Evolutionary conservation across 2,888 invertebrate species (phyloP).

Genomic region (Syrphus vitripennis): DNA sequence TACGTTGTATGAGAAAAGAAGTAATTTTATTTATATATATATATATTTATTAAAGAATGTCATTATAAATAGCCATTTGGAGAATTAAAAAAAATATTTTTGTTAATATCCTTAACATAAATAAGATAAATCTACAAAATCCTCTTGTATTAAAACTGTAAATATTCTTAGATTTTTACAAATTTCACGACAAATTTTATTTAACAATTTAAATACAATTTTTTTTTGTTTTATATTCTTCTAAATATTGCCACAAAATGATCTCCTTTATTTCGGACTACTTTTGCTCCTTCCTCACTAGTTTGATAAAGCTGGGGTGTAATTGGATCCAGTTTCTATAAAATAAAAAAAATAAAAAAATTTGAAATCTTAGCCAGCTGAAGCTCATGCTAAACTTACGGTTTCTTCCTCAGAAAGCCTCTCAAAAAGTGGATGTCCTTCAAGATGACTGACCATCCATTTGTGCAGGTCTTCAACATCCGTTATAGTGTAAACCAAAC

Average conservation of each 20-base stretch:
- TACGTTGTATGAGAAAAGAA: too few species aligned
- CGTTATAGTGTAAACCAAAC: conserved; percentile 96
- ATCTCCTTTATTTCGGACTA: conserved; percentile 95
- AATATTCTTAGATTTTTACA: not conserved
- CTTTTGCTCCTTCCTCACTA: conserved; percentile 99
- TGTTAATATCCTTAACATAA: too few species aligned
- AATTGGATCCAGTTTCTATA: conserved; percentile 89
- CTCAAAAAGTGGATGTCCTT: conserved; percentile 94
- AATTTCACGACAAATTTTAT: not conserved
- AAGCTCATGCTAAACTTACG: conserved; percentile 82
- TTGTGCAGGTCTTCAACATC: conserved; percentile 98
- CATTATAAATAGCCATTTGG: too few species aligned
- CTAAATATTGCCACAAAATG: conserved; percentile 96
- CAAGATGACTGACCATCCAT: conserved; percentile 98
- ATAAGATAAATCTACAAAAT: too few species aligned
- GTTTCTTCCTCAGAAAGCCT: conserved; percentile 88
- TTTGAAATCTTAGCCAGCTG: not conserved
- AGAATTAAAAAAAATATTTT: too few species aligned
- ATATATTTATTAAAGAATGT: too few species aligned
- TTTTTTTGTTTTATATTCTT: conserved; percentile 81
- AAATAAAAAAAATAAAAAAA: conserved; percentile 7
- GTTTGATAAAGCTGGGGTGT: conserved; percentile 94
- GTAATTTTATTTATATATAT: too few species aligned
- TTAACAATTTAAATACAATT: not conserved
- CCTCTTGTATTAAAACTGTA: too few species aligned